Evolutionary conservation across 2,113 vertebrate species (phyloP).

Genomic region (Emydura subglobosa): DNA sequence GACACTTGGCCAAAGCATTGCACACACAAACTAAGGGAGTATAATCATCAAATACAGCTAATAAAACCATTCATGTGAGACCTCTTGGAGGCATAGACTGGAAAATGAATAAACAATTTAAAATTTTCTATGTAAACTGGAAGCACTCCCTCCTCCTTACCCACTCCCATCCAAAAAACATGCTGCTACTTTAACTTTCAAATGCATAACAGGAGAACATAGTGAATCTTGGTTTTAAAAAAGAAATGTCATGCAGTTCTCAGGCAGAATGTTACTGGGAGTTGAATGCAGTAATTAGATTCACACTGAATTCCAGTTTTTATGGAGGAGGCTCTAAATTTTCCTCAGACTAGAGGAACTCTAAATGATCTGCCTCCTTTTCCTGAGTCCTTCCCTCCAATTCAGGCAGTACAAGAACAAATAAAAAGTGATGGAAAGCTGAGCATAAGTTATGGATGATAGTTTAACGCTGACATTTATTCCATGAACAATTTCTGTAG

Average conservation of each 20-base stretch:
- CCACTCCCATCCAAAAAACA: background rate
- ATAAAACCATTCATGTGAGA: background rate
- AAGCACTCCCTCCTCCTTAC: background rate
- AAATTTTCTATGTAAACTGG: background rate
- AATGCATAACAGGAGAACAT: background rate
- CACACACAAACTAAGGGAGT: background rate
- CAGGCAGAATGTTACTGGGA: slow-evolving; percentile 13
- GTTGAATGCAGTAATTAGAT: slow-evolving; percentile 20
- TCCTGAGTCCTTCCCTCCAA: background rate
- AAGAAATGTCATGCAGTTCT: background rate
- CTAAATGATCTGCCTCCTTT: background rate
- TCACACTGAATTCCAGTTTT: slow-evolving; percentile 6
- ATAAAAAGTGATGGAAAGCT: background rate
- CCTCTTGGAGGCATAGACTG: background rate
- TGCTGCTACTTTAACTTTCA: background rate
- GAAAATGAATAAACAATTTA: background rate
- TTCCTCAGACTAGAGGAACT: background rate
- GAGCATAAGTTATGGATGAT: background rate
- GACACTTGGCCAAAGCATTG: background rate
- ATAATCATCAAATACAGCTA: background rate
- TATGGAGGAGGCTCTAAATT: slow-evolving; percentile 3
- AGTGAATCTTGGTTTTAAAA: background rate
- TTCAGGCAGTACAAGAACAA: background rate
- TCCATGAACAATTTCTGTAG: background rate
- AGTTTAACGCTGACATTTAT: background rate